These are phyloP conservation scores for Budorcas taxicolor DNA, from an alignment of 2,113 vertebrate species.

Conservation along the genomic window DNA sequence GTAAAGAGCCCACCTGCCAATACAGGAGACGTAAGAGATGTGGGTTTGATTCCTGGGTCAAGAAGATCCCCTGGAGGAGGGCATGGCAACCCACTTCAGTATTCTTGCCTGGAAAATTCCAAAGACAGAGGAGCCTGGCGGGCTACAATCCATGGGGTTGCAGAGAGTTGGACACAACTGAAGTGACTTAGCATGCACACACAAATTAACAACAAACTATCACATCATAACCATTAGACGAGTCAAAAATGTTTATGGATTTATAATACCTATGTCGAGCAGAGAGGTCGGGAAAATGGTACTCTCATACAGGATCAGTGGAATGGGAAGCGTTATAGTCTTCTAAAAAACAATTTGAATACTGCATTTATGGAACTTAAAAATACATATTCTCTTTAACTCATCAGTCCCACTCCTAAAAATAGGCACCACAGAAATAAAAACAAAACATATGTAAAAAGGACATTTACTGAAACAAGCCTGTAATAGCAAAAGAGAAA, in stretches of 20 bases:
- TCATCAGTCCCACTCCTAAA: background rate
- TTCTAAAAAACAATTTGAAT: background rate
- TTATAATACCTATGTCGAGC: background rate
- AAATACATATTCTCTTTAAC: background rate
- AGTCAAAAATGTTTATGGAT: background rate
- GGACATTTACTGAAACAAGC: background rate
- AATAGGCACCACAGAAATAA: background rate
- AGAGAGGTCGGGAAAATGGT: background rate
- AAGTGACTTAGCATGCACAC: background rate
- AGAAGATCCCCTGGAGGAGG: background rate
- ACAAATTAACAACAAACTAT: background rate
- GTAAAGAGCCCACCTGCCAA: background rate
- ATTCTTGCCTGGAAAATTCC: background rate
- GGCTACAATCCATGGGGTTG: background rate
- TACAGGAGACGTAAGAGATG: background rate
- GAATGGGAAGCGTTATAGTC: background rate
- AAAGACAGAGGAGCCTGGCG: background rate
- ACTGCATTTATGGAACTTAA: background rate
- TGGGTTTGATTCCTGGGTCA: background rate
- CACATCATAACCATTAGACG: background rate
- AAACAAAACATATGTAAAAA: background rate
- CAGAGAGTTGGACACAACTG: background rate
- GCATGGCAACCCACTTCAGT: background rate
- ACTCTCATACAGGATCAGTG: background rate
- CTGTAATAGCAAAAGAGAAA: background rate